Percentiles rank a stretch among this genome's conserved stretches.
Conservation (phyloP, 2,113 vertebrate genomes). For the Melanerpes aurifrons region DNA sequence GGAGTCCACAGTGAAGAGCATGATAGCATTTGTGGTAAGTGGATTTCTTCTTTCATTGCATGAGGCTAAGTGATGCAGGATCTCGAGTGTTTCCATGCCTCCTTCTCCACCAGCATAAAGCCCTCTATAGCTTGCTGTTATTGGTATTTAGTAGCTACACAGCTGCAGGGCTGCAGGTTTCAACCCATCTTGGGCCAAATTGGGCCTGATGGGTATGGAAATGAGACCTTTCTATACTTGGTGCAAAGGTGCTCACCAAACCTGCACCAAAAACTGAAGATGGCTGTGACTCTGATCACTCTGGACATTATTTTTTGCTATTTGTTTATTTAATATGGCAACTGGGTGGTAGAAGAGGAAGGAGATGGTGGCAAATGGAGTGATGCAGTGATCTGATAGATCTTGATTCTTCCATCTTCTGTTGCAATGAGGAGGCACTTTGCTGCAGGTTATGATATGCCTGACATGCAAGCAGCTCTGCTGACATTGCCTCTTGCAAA, state of each 20-base stretch:
- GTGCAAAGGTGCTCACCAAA: background rate
- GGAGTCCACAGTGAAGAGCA: slow-evolving; percentile 90
- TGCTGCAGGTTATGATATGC: background rate
- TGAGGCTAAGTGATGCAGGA: background rate
- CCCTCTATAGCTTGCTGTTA: background rate
- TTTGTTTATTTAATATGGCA: background rate
- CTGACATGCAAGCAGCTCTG: background rate
- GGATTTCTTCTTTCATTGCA: slow-evolving; percentile 27
- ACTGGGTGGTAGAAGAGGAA: background rate
- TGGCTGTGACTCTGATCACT: background rate
- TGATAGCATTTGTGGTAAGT: slow-evolving; percentile 94
- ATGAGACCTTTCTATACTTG: background rate
- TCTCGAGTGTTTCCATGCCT: background rate
- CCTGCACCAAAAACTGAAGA: accelerated
- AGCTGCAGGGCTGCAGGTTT: background rate
- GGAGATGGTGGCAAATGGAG: background rate
- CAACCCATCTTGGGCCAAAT: background rate
- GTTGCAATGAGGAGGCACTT: background rate
- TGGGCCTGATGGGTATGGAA: background rate
- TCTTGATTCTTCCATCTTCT: background rate
- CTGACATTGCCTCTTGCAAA: background rate
- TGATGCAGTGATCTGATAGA: background rate
- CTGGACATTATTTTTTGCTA: too few relatives aligned
- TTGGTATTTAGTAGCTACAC: background rate
- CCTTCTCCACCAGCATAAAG: accelerated